Percentiles rank a stretch among this genome's conserved stretches.
Conservation (phyloP, 2,888 invertebrate species). For the Callyntrura guangdongensis region DNA sequence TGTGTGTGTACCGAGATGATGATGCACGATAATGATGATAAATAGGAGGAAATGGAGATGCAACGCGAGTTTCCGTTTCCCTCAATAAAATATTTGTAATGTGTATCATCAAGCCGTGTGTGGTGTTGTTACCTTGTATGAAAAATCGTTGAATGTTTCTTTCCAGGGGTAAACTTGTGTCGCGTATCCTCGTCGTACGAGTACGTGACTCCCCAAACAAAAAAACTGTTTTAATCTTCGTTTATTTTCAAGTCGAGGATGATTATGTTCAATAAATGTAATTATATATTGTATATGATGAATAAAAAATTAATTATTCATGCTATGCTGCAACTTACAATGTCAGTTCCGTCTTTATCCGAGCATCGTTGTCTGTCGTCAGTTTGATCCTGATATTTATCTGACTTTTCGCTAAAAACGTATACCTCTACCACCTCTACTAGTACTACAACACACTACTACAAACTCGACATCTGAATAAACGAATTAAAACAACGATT, state of each 20-base stretch:
- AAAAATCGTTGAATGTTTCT: conserved; percentile 22
- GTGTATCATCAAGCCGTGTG: neutral
- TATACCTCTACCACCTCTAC: neutral
- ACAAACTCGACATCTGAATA: conserved; percentile 2
- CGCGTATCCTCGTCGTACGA: neutral
- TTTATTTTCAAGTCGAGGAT: conserved; percentile 22
- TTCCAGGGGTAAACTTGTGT: conserved; percentile 18
- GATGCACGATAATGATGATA: neutral
- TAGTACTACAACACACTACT: too few relatives aligned
- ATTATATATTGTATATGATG: neutral
- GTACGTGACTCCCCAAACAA: conserved; percentile 52
- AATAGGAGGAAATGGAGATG: conserved; percentile 35
- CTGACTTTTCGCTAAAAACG: neutral
- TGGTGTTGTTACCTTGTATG: neutral
- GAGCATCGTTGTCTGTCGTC: neutral
- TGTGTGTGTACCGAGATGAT: conserved; percentile 6
- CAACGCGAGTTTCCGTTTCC: conserved; percentile 22
- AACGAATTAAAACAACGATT: conserved; percentile 8
- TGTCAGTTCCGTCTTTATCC: conserved; percentile 38
- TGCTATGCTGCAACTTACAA: conserved; percentile 38
- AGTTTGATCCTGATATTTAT: too few relatives aligned
- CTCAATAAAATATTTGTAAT: conserved; percentile 28
- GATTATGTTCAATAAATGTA: neutral
- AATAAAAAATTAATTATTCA: conserved; percentile 13
- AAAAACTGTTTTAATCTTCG: neutral